These are phyloP conservation scores for Tinea pellionella DNA, from an alignment of 2,888 invertebrate genomes.

Conservation along the genomic window DNA sequence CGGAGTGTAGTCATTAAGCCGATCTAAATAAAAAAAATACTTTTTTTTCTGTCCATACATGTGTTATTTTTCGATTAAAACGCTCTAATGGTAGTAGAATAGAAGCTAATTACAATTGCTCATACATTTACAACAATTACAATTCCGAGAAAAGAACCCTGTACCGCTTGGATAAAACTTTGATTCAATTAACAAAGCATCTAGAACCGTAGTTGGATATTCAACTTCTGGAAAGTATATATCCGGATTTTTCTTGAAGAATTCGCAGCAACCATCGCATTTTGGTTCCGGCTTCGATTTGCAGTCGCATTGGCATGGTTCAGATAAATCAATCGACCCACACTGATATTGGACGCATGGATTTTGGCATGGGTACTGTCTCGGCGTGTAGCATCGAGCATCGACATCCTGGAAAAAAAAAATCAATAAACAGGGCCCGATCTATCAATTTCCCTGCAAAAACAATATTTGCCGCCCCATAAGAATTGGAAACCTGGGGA, in stretches of 20 bases:
- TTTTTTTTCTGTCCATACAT: no score
- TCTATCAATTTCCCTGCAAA: no score
- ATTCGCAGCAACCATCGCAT: constrained; percentile 17
- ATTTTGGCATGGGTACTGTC: constrained; percentile 19
- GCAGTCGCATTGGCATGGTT: background rate
- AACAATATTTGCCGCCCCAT: no score
- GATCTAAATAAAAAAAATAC: no score
- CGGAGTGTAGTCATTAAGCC: no score
- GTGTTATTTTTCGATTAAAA: no score
- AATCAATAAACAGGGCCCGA: no score
- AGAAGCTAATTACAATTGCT: no score
- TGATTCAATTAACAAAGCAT: constrained; percentile 21
- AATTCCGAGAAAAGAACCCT: background rate
- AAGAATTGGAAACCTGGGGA: no score
- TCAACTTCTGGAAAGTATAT: constrained; percentile 43
- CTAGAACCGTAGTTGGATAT: constrained; percentile 32
- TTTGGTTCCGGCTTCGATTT: background rate
- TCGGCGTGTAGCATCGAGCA: constrained; percentile 14
- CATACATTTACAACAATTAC: background rate
- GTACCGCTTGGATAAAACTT: background rate
- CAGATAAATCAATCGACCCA: background rate
- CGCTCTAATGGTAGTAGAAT: no score
- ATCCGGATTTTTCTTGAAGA: constrained; percentile 22
- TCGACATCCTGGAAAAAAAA: background rate
- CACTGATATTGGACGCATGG: constrained; percentile 13